phyloP scores from a whole-genome alignment of 2,888 invertebrate genomes.

The Drosophila hamatofila region DNA sequence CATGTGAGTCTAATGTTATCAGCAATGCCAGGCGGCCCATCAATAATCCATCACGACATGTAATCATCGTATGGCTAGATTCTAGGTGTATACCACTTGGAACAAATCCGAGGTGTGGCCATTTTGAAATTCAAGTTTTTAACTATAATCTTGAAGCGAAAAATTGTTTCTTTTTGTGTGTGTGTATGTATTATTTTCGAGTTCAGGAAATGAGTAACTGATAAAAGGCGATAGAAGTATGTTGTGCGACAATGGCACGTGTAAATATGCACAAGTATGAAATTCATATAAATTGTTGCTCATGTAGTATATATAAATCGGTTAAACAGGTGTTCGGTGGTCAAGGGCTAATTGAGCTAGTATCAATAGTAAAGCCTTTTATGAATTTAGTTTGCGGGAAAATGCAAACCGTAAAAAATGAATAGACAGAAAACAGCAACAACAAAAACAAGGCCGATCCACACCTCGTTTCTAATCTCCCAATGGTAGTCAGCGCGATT shows the following conservation, averaged over 20 bases:
- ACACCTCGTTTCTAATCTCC: conserved; percentile 42
- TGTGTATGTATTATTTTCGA: background rate
- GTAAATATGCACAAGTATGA: conserved; percentile 28
- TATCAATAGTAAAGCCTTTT: conserved; percentile 48
- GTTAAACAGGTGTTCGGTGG: conserved; percentile 55
- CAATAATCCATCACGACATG: conserved; percentile 33
- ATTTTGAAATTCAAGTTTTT: conserved; percentile 23
- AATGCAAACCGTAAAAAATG: conserved; percentile 23
- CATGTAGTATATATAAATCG: conserved; percentile 1
- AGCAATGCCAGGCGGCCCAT: conserved; percentile 34
- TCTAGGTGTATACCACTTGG: conserved; percentile 9
- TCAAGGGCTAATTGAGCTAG: conserved; percentile 20
- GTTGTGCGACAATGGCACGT: conserved; percentile 30
- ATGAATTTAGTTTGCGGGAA: conserved; percentile 26
- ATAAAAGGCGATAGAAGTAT: conserved; percentile 41
- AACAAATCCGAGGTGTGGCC: conserved; percentile 20
- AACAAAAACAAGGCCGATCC: conserved; percentile 19
- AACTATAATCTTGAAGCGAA: conserved; percentile 31
- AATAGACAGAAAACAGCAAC: conserved; percentile 8
- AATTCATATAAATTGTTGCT: conserved; percentile 3
- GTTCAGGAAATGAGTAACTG: conserved; percentile 62
- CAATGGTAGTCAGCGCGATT: conserved; percentile 41
- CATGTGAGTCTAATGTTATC: conserved; percentile 62
- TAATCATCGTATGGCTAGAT: conserved; percentile 34
- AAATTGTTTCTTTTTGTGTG: background rate